Percentiles rank a stretch among this genome's conserved stretches.
Evolutionary conservation across 2,888 invertebrate species (phyloP).

Genomic region (Plagodis pulveraria): DNA sequence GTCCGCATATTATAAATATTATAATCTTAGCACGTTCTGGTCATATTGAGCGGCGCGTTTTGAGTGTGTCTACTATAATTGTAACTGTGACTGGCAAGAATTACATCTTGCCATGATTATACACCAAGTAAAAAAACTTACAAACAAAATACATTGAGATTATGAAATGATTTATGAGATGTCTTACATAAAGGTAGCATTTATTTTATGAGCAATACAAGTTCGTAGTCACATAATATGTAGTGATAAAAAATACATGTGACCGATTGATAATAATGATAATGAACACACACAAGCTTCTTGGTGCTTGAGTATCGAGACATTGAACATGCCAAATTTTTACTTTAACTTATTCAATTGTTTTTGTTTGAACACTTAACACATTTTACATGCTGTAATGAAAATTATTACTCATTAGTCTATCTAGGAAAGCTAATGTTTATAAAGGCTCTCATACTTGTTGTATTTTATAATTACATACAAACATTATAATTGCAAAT

Average conservation of each 20-base stretch:
- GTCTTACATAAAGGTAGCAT: not conserved
- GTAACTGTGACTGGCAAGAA: conserved; percentile 9
- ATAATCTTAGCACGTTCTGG: too few relatives aligned
- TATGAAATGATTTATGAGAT: conserved; percentile 5
- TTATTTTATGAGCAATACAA: not conserved
- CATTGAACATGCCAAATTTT: conserved; percentile 31
- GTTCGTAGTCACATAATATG: too few relatives aligned
- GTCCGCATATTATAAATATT: too few relatives aligned
- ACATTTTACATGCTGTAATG: conserved; percentile 14
- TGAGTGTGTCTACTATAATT: conserved; percentile 1
- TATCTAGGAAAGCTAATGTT: not conserved
- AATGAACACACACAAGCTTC: conserved; percentile 9
- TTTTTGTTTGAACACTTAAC: not conserved
- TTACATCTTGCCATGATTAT: conserved; percentile 10
- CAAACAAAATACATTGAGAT: not conserved
- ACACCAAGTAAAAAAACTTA: conserved; percentile 3
- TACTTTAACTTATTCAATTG: not conserved
- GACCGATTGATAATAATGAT: not conserved
- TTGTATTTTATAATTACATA: not conserved
- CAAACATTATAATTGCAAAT: not conserved
- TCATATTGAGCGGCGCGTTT: not conserved
- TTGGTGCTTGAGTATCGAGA: conserved; percentile 13
- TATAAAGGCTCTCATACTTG: conserved; percentile 2
- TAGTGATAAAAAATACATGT: not conserved
- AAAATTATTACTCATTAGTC: not conserved